Evolutionary conservation across 2,113 vertebrate genomes (phyloP).

Genomic region (Neodontobutis hainanensis): DNA sequence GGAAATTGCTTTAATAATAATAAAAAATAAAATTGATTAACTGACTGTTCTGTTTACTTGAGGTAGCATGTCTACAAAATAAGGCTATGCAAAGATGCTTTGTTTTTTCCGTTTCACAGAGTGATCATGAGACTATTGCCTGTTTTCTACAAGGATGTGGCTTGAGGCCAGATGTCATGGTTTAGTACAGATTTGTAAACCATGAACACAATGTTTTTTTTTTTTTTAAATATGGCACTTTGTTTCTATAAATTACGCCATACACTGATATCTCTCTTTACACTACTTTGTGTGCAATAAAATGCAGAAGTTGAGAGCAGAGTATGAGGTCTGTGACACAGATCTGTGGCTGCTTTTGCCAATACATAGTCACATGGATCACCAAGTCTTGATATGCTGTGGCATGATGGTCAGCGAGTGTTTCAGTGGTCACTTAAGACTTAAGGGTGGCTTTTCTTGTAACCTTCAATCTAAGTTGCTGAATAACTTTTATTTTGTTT

Average conservation of each 20-base stretch:
- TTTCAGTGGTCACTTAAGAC: constrained; percentile 46
- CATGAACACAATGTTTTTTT: no score
- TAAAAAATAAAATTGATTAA: background rate
- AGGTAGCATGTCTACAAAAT: constrained; percentile 15
- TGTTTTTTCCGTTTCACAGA: constrained; percentile 11
- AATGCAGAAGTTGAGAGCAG: constrained; percentile 37
- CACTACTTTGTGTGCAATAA: constrained; percentile 12
- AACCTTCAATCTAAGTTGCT: no score
- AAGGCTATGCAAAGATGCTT: constrained; percentile 18
- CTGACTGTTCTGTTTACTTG: constrained; percentile 14
- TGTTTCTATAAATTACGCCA: background rate
- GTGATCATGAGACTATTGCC: constrained; percentile 23
- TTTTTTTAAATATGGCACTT: no score
- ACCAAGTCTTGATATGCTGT: constrained; percentile 62
- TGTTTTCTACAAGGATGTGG: background rate
- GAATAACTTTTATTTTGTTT: constrained; percentile 6
- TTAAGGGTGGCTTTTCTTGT: no score
- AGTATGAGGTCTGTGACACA: constrained; percentile 55
- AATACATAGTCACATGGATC: constrained; percentile 34
- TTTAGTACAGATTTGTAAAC: background rate
- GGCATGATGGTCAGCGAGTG: constrained; percentile 63
- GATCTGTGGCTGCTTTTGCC: constrained; percentile 36
- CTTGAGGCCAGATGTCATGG: background rate
- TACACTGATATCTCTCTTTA: background rate
- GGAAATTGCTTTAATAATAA: no score